phyloP scores from a whole-genome alignment of 2,888 invertebrate genomes.

The Acanthosepion esculentum region DNA sequence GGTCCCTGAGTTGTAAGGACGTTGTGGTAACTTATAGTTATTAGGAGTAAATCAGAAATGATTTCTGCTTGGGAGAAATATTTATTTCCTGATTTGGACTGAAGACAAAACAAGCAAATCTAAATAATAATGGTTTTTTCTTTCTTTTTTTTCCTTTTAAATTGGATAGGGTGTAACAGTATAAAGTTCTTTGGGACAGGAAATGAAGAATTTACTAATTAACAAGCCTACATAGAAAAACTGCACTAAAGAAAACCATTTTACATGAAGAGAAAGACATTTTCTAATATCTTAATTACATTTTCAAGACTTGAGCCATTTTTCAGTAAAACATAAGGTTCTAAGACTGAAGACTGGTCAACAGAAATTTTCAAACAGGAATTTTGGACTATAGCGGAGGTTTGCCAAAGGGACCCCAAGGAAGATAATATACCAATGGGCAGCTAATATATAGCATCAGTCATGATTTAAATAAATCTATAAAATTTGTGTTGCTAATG shows the following conservation, averaged over 20 bases:
- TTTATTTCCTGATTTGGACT: background rate
- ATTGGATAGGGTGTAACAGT: background rate
- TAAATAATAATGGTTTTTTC: background rate
- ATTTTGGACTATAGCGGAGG: no score
- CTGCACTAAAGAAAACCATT: background rate
- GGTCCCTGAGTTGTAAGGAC: slow-evolving; percentile 4
- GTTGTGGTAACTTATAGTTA: slow-evolving; percentile 1
- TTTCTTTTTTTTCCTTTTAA: background rate
- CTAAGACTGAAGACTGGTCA: background rate
- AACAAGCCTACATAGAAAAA: background rate
- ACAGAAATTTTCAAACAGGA: no score
- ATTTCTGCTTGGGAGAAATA: background rate
- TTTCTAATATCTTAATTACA: background rate
- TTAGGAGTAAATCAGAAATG: background rate
- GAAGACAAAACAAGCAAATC: background rate
- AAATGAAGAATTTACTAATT: slow-evolving; percentile 8
- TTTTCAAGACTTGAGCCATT: background rate
- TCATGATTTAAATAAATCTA: no score
- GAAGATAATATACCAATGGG: no score
- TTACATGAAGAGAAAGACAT: background rate
- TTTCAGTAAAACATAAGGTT: background rate
- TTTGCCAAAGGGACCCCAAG: no score
- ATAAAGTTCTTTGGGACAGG: background rate
- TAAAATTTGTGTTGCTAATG: no score
- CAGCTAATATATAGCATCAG: no score